Evolutionary conservation across 2,888 invertebrate species (phyloP), one percentile per base, ranked within the genome.

Genomic region (Agrochola macilenta): DNA sequence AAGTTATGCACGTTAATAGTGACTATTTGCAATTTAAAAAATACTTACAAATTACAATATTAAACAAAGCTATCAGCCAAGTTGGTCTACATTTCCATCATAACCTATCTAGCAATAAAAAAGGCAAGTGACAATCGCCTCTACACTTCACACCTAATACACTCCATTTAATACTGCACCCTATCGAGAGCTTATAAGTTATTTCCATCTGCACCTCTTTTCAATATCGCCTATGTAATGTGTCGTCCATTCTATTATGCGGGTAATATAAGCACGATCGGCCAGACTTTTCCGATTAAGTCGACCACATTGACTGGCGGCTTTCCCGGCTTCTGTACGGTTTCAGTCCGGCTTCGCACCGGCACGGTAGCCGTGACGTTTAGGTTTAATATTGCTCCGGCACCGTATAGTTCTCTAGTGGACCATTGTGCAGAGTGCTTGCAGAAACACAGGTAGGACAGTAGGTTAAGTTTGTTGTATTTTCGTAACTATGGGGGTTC

Each of bases 271-370:
- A 46, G 64, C 73, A 35, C 43, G 26, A 61, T 39, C 60, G 69
- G 52, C 35, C 26, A 77, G 70, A 86, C 65, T 86, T 78, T 85
- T 74, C 83, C 83, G 79, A 86, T 84, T 86, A 84, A 86, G 64
- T 78, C 74, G 69, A 72, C 74, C 60, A 66, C 74, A 78, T 78
- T 74, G 78, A 74, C 71, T 61, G 58, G 69, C 66, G 35, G 77
- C 63, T 66, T 72, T 35, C 64, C 64, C 72, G 70, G 66, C 66
- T 69, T 58, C 61, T 2, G 17, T n/a, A 43, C 64, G 54, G 65
- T 61, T 63, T 23, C 61, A 49, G 39, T 35, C 39, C 30, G 64
- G 69, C 69, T 63, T 58, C 39, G 26, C 49, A 30, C n/a, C 39
- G 63, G 63, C 58, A 39, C 20, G 4, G 68, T 63, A 20, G 20